Base-by-base conservation (phyloP, 2,113 vertebrate genomes). In the Recurvirostra avosetta region DNA sequence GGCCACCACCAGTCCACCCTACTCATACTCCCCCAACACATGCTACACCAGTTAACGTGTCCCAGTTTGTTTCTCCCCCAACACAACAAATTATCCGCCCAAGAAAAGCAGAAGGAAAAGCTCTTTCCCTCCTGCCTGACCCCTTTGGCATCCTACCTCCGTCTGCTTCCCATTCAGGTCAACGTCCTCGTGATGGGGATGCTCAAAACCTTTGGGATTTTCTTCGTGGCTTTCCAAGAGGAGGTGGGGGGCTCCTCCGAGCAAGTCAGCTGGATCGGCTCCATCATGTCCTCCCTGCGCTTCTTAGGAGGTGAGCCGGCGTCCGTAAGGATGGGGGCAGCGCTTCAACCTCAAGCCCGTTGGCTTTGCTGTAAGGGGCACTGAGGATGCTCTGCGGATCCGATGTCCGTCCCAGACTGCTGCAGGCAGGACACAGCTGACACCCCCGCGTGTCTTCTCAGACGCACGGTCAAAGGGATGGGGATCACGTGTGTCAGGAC, bases 171-270 rank as follows among this genome's bases (percentile, higher is more conserved):
- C 0, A 20, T 23, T 19, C 97, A 99, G 99, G 99, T 99, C 50
- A 99, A 99, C 6, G 97, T 99, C 40, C 96, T 99, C 1, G 98
- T 99, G 50, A 99, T 99, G 98, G 99, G 99, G 80, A 99, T 97
- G 70, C 96, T 98, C 83, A 99, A 99, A 97, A 99, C 97, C 53
- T 99, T 99, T 61, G 99, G 99, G 70, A 99, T 99, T 96, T 99
- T 99, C 98, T 99, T 99, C 5, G 98, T 99, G 97, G 98, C 98
- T 26, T 99, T 99, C 97, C 99, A 99, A 96, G 99, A 99, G 90
- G 98, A 99, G 70, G 98, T 99, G 96, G 99, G 98, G 41, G 98
- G 98, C 65, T 99, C 99, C 2, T 97, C 99, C 0, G 99, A 99
- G 96, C 98, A 99, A 88, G 96, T 98, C 97, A 99, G 99, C 91